Evolutionary conservation across 2,888 invertebrate species (phyloP).

Genomic region (Morpho deidamia): DNA sequence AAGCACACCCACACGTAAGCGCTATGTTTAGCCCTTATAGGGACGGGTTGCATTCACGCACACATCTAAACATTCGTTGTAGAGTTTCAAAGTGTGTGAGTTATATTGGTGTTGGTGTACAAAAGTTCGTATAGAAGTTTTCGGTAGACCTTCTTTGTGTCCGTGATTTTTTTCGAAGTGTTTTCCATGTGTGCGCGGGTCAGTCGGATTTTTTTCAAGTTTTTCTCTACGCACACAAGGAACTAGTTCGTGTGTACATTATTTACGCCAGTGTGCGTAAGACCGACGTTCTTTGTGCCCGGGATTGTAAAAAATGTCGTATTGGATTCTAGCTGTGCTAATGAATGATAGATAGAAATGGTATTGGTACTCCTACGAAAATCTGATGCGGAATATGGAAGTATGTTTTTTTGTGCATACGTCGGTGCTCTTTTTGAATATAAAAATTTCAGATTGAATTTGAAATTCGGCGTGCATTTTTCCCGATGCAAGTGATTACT

Average conservation of each 20-base stretch:
- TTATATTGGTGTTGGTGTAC: conserved; percentile 41
- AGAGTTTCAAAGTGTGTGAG: conserved; percentile 35
- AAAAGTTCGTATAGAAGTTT: conserved; percentile 75
- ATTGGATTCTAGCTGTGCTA: conserved; percentile 76
- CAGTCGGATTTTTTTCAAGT: conserved; percentile 73
- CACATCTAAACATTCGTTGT: conserved; percentile 53
- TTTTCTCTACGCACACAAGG: conserved; percentile 56
- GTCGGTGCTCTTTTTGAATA: conserved; percentile 32
- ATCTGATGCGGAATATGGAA: conserved; percentile 52
- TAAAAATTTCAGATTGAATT: conserved; percentile 33
- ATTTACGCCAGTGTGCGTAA: no score
- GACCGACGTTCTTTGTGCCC: conserved; percentile 72
- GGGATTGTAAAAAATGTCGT: conserved; percentile 77
- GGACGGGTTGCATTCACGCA: conserved; percentile 58
- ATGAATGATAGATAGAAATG: conserved; percentile 75
- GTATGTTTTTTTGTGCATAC: conserved; percentile 33
- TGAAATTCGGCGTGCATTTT: conserved; percentile 39
- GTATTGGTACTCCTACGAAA: conserved; percentile 46
- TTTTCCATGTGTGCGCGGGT: conserved; percentile 61
- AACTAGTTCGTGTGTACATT: conserved; percentile 39
- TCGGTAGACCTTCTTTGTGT: conserved; percentile 76
- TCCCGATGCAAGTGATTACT: conserved; percentile 27
- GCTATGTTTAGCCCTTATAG: conserved; percentile 69
- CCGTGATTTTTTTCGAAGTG: conserved; percentile 74
- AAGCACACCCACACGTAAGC: conserved; percentile 49